Evolutionary conservation across 1,140 invertebrate genomes (phyloP).

Genomic region (Drosophila micromelanica): DNA sequence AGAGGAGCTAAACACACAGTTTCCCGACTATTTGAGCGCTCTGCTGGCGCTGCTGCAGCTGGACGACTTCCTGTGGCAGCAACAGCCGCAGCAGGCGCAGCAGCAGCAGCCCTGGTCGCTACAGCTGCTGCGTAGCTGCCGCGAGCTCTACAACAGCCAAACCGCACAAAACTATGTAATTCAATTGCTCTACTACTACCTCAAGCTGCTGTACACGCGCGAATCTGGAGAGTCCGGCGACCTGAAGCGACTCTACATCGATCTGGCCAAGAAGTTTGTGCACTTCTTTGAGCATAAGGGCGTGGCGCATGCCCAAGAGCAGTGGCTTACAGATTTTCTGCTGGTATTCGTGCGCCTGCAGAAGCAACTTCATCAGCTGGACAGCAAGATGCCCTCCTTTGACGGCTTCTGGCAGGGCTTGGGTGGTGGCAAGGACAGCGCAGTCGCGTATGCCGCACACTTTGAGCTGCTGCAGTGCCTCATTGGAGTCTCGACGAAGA

Average conservation of each 20-base stretch:
- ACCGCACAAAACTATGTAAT: conserved; percentile 17
- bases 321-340: conserved; percentile 55
- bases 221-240: conserved; percentile 11
- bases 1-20: conserved; percentile 26
- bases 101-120: conserved; percentile 14
- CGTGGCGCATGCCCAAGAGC: conserved; percentile 28
- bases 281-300: conserved; percentile 46
- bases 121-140: conserved; percentile 51
- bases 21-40: conserved; percentile 51
- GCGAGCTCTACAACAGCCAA: conserved; percentile 37
- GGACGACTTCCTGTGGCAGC: conserved; percentile 29
- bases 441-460: conserved; percentile 39
- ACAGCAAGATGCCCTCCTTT: conserved; percentile 24
- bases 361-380: conserved; percentile 44
- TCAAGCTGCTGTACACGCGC: conserved; percentile 47
- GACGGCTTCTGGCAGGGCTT: conserved; percentile 56
- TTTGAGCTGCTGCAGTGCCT: conserved; percentile 51
- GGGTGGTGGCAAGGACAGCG: conserved; percentile 13
- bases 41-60: conserved; percentile 40
- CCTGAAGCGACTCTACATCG: conserved; percentile 39
- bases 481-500: conserved; percentile 3
- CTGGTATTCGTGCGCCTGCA: conserved; percentile 48
- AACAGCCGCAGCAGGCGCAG: background rate
- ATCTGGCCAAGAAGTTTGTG: conserved; percentile 48
- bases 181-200: conserved; percentile 62